Percentiles rank a stretch among this genome's conserved stretches.
Evolutionary conservation across 1,140 invertebrate species (phyloP).

Genomic region (Apis florea): DNA sequence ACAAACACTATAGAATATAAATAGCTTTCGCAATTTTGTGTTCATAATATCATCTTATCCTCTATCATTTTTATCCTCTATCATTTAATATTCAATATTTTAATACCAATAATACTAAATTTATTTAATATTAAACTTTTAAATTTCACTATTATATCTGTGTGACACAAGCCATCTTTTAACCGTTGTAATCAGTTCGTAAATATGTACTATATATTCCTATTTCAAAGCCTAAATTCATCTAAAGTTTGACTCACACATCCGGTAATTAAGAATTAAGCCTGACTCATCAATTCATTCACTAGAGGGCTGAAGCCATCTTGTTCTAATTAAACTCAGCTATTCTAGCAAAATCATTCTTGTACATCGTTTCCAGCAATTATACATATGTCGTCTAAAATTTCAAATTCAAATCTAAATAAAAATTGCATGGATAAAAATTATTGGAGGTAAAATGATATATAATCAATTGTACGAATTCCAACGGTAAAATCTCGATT

Average conservation of each 20-base stretch:
- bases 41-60: no score
- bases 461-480: neutral
- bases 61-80: no score
- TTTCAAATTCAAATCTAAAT: no score
- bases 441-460: constrained; percentile 9
- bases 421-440: neutral
- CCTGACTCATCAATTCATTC: neutral
- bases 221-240: constrained; percentile 3
- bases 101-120: no score
- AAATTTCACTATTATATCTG: no score
- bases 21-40: neutral
- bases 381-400: no score
- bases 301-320: neutral
- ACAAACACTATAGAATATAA: neutral
- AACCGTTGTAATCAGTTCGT: neutral
- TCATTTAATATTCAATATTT: no score
- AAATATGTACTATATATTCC: neutral
- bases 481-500: neutral
- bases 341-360: no score
- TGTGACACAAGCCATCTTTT: neutral
- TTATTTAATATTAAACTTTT: no score
- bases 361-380: no score
- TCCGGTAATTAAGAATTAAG: neutral
- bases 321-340: neutral
- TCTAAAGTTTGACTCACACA: constrained; percentile 8